These are phyloP conservation scores for Crotalus horridus DNA, from an alignment of 2,113 vertebrate species.

Conservation along the genomic window DNA sequence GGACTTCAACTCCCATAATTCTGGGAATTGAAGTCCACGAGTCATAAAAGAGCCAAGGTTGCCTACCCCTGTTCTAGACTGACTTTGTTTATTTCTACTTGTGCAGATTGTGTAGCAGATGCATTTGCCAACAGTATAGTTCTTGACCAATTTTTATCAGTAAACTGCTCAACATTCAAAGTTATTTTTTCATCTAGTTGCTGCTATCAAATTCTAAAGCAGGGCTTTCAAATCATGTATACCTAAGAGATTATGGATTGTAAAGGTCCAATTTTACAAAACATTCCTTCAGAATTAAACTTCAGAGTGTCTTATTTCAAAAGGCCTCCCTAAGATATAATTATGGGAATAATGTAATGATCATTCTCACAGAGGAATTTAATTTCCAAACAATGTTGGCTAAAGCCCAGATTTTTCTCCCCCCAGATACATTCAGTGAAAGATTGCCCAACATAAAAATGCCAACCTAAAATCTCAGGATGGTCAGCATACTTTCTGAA, in stretches of 20 bases:
- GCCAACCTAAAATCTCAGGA: conserved; percentile 30
- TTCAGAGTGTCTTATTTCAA: conserved; percentile 57
- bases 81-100: neutral
- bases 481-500: conserved; percentile 13
- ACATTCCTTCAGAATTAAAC: conserved; percentile 53
- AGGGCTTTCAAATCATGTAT: conserved; percentile 56
- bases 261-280: conserved; percentile 52
- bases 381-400: conserved; percentile 59
- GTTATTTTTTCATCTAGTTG: conserved; percentile 44
- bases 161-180: conserved; percentile 55
- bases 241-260: conserved; percentile 47
- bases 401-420: conserved; percentile 55
- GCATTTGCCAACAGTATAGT: conserved; percentile 49
- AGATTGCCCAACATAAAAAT: conserved; percentile 37
- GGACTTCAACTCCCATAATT: no score
- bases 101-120: conserved; percentile 31
- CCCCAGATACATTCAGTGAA: conserved; percentile 48
- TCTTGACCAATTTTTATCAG: conserved; percentile 56
- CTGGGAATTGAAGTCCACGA: no score
- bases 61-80: neutral
- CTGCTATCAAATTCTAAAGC: conserved; percentile 21
- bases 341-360: conserved; percentile 61
- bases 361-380: conserved; percentile 59
- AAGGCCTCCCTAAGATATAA: conserved; percentile 48
- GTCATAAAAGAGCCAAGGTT: no score